A percentile compares a stretch with the other conserved stretches of the same genome.
Conservation (phyloP, 2,888 invertebrate species). For the Leucoma salicis region DNA sequence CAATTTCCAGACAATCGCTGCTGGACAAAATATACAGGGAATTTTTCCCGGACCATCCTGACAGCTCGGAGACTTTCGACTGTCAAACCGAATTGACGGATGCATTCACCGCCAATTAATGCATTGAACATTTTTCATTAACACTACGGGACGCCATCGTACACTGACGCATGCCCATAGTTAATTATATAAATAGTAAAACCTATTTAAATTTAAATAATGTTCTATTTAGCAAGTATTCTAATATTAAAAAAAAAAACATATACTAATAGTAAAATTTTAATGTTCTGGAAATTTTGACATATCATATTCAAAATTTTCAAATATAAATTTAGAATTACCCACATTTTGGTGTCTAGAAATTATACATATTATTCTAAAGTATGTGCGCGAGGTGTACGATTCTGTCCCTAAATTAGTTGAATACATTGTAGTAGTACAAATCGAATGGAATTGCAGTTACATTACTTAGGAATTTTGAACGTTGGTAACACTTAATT, state of each 20-base stretch:
- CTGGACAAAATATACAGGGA: conserved; percentile 91
- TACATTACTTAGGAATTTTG: conserved; percentile 42
- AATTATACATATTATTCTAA: neutral
- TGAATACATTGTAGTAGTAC: conserved; percentile 47
- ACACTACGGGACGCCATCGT: conserved; percentile 31
- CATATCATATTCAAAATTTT: conserved; percentile 28
- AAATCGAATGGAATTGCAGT: conserved; percentile 47
- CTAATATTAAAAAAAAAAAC: neutral
- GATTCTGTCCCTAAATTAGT: conserved; percentile 43
- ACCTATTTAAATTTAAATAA: conserved; percentile 2
- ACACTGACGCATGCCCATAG: conserved; percentile 17
- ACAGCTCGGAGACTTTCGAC: conserved; percentile 81
- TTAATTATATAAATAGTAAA: conserved; percentile 10
- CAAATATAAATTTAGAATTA: conserved; percentile 9
- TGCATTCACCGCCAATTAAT: conserved; percentile 61
- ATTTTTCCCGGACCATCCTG: conserved; percentile 88
- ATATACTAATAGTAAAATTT: conserved; percentile 26
- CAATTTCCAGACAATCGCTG: conserved; percentile 85
- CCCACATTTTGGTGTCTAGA: neutral
- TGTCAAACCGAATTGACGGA: conserved; percentile 68
- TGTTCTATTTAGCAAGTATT: neutral
- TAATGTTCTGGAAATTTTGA: conserved; percentile 17
- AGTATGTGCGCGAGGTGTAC: conserved; percentile 35
- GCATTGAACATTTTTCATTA: conserved; percentile 24
- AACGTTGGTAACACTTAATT: conserved; percentile 52